Conservation (phyloP, 2,888 invertebrate species). For the Diachrysia chrysitis region DNA sequence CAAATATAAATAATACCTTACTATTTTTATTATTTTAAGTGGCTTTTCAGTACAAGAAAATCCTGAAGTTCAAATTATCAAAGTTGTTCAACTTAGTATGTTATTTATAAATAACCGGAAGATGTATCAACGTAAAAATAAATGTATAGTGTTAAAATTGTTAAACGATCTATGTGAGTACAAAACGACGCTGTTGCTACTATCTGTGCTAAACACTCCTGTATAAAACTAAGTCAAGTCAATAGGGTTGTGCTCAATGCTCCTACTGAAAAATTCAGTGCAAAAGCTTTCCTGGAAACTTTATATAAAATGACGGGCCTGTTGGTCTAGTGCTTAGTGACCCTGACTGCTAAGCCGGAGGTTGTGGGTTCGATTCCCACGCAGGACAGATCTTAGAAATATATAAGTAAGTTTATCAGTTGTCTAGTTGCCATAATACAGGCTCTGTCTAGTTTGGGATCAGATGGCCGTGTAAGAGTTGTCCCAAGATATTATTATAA, state of each 20-base stretch:
- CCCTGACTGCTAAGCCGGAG: no score
- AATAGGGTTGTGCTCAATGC: constrained; percentile 40
- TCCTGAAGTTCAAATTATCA: not conserved
- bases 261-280: not conserved
- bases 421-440: no score
- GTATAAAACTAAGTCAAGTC: constrained; percentile 25
- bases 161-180: constrained; percentile 50
- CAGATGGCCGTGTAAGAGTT: no score
- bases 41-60: not conserved
- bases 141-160: constrained; percentile 39
- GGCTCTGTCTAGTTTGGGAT: no score
- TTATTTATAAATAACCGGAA: constrained; percentile 21
- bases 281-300: not conserved
- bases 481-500: no score
- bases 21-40: not conserved
- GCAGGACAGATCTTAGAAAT: no score
- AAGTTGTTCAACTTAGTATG: not conserved
- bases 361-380: no score
- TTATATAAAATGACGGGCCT: no score
- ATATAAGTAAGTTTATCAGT: no score
- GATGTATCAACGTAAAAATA: constrained; percentile 14
- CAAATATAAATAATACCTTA: no score
- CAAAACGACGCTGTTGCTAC: constrained; percentile 30
- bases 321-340: no score
- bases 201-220: constrained; percentile 50